phyloP scores from a whole-genome alignment of 2,888 invertebrate species.

The Caenorhabditis zanzibari region DNA sequence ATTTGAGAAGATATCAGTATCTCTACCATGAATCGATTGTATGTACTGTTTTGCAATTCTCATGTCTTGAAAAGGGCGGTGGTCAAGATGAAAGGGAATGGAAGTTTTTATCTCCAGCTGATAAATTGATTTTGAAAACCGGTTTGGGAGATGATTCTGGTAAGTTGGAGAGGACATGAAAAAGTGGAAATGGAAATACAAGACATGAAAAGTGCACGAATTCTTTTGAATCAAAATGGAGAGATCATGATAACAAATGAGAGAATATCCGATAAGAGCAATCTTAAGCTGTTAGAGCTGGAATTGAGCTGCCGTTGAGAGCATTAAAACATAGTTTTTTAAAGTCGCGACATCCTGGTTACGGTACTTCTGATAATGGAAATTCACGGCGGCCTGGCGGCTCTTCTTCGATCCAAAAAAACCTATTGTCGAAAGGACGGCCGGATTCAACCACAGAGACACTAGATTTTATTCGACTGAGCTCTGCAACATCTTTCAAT shows the following conservation, averaged over 20 bases:
- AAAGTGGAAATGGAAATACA: not conserved
- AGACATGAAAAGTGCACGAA: slow-evolving; percentile 1
- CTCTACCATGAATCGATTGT: slow-evolving; percentile 6
- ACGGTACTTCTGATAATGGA: too few species aligned
- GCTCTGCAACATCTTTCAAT: too few species aligned
- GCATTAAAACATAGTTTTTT: too few species aligned
- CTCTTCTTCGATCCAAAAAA: too few species aligned
- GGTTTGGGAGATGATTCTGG: slow-evolving; percentile 20
- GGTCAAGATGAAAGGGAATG: not conserved
- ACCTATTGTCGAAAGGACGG: too few species aligned
- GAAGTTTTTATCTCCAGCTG: slow-evolving; percentile 30
- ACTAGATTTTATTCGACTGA: too few species aligned
- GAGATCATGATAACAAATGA: not conserved
- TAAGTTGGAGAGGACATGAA: not conserved
- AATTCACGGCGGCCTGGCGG: too few species aligned
- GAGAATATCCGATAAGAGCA: not conserved
- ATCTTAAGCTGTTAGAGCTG: too few species aligned
- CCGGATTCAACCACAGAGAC: too few species aligned
- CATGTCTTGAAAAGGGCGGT: slow-evolving; percentile 15
- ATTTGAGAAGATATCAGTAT: not conserved
- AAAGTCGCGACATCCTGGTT: too few species aligned
- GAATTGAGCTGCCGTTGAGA: too few species aligned
- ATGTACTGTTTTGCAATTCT: not conserved
- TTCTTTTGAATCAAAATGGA: not conserved
- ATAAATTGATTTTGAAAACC: slow-evolving; percentile 34